phyloP scores from a whole-genome alignment of 2,888 invertebrate species.

The Agrenia bidenticulata region DNA sequence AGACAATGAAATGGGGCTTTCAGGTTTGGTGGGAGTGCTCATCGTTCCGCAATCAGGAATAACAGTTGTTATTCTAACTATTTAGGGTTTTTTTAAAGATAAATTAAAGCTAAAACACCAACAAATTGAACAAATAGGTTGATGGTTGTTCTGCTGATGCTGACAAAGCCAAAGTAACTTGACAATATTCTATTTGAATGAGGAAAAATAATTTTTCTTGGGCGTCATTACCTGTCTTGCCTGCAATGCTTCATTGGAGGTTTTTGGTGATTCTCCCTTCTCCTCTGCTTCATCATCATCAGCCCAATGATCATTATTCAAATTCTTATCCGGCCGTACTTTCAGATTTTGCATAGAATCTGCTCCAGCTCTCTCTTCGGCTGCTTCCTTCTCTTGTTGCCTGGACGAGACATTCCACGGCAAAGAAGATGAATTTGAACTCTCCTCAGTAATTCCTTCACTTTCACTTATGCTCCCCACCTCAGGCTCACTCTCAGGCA shows the following conservation, averaged over 20 bases:
- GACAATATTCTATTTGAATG: too few species aligned
- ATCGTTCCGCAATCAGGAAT: too few species aligned
- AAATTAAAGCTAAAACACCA: too few species aligned
- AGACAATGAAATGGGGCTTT: too few species aligned
- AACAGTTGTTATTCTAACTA: background rate
- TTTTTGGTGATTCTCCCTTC: constrained; percentile 3
- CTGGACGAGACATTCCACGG: constrained; percentile 18
- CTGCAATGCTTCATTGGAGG: constrained; percentile 15
- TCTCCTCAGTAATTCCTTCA: constrained; percentile 17
- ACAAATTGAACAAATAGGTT: too few species aligned
- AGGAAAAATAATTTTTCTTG: background rate
- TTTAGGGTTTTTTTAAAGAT: too few species aligned
- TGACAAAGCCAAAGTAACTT: too few species aligned
- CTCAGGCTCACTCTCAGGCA: constrained; percentile 3
- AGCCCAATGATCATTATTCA: background rate
- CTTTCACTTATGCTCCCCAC: constrained; percentile 10
- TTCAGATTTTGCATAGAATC: constrained; percentile 7
- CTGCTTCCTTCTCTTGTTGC: constrained; percentile 6
- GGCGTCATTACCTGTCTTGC: background rate
- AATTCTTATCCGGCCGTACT: background rate
- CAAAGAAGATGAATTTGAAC: constrained; percentile 18
- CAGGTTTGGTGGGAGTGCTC: too few species aligned
- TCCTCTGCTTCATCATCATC: constrained; percentile 2
- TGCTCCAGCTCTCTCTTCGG: background rate
- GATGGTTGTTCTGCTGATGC: too few species aligned